A percentile compares a stretch with the other conserved stretches of the same genome.
phyloP scores from a whole-genome alignment of 2,888 invertebrate species.

The Drosophila mercatorum region DNA sequence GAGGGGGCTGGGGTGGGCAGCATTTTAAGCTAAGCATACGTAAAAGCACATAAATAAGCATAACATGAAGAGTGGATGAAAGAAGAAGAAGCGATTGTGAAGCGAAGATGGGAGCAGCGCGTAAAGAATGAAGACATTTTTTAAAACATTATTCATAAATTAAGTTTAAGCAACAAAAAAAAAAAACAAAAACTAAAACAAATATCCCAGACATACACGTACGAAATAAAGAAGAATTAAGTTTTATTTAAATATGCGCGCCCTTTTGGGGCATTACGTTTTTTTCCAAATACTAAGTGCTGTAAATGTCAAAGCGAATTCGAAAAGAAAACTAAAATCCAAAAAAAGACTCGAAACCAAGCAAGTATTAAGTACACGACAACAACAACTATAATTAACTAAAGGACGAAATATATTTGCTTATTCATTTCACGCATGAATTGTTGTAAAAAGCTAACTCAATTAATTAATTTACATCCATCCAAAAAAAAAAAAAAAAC shows the following conservation, averaged over 20 bases:
- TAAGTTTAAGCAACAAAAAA: constrained; percentile 66
- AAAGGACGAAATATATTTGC: constrained; percentile 54
- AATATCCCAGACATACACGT: constrained; percentile 45
- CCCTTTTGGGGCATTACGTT: constrained; percentile 41
- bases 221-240: constrained; percentile 48
- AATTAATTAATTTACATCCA: constrained; percentile 76
- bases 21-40: constrained; percentile 57
- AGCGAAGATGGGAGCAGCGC: constrained; percentile 48
- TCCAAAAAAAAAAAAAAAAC: constrained; percentile 59
- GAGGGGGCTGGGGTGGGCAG: constrained; percentile 18
- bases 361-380: constrained; percentile 83
- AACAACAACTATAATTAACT: constrained; percentile 59
- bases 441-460: constrained; percentile 66
- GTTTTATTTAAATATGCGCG: constrained; percentile 70
- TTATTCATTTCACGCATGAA: constrained; percentile 66
- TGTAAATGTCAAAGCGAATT: constrained; percentile 68
- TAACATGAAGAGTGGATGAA: constrained; percentile 29
- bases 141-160: constrained; percentile 72
- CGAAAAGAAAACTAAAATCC: constrained; percentile 73
- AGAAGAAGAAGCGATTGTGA: constrained; percentile 35
- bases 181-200: constrained; percentile 24
- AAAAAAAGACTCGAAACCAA: constrained; percentile 84
- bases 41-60: constrained; percentile 55
- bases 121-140: constrained; percentile 72
- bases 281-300: constrained; percentile 37